Conservation (phyloP, 1,140 invertebrate species). For the Adoxophyes honmai region DNA sequence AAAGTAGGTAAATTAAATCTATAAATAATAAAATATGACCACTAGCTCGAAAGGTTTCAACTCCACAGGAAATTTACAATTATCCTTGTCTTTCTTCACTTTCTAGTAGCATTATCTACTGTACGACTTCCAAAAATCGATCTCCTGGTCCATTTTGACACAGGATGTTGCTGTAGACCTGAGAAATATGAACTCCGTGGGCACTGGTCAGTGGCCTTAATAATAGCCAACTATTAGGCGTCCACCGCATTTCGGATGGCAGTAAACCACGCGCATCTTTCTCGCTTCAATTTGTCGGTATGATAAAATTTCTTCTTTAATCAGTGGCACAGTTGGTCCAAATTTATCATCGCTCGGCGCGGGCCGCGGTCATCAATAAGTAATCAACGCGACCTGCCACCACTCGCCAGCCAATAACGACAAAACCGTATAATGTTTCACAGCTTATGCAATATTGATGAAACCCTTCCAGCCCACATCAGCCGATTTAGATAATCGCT, state of each 20-base stretch:
- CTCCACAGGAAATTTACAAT: too few relatives aligned
- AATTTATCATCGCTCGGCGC: slow-evolving; percentile 27
- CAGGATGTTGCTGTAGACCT: too few relatives aligned
- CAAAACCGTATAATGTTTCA: slow-evolving; percentile 22
- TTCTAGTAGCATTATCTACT: too few relatives aligned
- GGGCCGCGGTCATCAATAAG: slow-evolving; percentile 51
- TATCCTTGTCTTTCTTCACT: too few relatives aligned
- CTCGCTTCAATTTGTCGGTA: slow-evolving; percentile 4
- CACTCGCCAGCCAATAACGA: slow-evolving; percentile 17
- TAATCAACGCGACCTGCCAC: slow-evolving; percentile 44
- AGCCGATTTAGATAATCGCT: slow-evolving; percentile 19
- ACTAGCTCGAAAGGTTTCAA: too few relatives aligned
- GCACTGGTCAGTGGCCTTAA: neutral
- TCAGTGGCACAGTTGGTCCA: slow-evolving; percentile 26
- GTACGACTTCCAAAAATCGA: too few relatives aligned
- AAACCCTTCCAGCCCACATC: slow-evolving; percentile 17
- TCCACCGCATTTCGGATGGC: neutral
- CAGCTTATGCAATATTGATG: slow-evolving; percentile 22
- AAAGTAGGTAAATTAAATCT: too few relatives aligned
- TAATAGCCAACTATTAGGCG: neutral
- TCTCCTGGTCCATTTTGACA: too few relatives aligned
- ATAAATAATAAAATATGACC: too few relatives aligned
- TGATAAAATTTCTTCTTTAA: slow-evolving; percentile 14
- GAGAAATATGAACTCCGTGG: neutral
- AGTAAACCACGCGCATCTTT: slow-evolving; percentile 4